Conservation (phyloP, 2,888 invertebrate genomes). For the Drosophila neoperkinsi region DNA sequence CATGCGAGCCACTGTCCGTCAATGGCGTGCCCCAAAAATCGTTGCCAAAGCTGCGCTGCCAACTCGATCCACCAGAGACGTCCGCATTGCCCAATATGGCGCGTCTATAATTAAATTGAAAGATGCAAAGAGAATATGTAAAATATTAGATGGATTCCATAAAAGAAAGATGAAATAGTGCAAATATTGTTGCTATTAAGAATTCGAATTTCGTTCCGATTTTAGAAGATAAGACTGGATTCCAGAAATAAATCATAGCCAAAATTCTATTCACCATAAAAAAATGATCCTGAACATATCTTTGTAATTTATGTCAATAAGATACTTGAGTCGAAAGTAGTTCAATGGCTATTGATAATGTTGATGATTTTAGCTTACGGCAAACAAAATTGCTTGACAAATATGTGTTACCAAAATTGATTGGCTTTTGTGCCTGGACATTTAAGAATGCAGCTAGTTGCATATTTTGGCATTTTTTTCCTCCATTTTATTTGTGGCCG, state of each 20-base stretch:
- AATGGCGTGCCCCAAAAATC: constrained; percentile 99
- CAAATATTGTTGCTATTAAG: neutral
- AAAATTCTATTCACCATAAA: neutral
- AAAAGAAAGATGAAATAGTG: neutral
- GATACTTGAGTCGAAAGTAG: neutral
- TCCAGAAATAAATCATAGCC: neutral
- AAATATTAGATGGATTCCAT: neutral
- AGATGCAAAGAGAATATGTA: constrained; percentile 2
- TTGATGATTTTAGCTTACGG: neutral
- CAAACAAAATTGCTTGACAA: neutral
- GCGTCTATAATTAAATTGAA: constrained; percentile 88
- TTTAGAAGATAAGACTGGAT: neutral
- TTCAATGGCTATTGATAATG: neutral
- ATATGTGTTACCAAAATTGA: neutral
- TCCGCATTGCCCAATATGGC: constrained; percentile 98
- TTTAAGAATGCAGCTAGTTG: constrained; percentile 10
- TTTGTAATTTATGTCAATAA: neutral
- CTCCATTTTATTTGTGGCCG: neutral
- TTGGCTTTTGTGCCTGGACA: neutral
- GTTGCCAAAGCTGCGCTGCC: constrained; percentile 93
- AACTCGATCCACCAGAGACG: constrained; percentile 93
- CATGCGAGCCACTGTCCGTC: constrained; percentile 96
- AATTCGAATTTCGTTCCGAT: neutral
- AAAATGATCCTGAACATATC: neutral
- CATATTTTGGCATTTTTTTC: constrained; percentile 26